phyloP scores from a whole-genome alignment of 2,888 invertebrate species.

The Drosophila helvetica region DNA sequence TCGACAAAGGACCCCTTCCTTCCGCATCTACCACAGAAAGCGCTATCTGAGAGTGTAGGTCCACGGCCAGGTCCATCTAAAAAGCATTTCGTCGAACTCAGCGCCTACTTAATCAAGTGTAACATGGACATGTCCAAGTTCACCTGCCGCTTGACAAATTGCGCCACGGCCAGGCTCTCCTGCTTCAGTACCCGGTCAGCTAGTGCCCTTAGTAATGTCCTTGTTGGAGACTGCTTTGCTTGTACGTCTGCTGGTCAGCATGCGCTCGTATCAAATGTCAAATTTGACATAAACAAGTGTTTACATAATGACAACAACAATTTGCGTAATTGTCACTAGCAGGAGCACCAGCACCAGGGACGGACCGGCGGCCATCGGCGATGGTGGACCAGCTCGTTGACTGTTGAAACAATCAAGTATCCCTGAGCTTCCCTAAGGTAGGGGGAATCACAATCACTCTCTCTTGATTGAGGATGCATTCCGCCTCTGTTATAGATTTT shows the following conservation, averaged over 20 bases:
- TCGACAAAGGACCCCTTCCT: conserved; percentile 29
- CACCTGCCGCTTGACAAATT: conserved; percentile 70
- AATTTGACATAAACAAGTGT: conserved; percentile 79
- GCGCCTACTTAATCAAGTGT: conserved; percentile 77
- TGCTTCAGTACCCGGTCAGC: conserved; percentile 3
- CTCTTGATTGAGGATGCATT: conserved; percentile 20
- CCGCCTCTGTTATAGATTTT: background rate
- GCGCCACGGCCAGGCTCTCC: conserved; percentile 14
- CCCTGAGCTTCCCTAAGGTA: background rate
- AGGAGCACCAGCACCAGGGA: conserved; percentile 7
- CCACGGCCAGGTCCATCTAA: conserved; percentile 56
- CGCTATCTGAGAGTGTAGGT: conserved; percentile 40
- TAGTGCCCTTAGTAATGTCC: conserved; percentile 11
- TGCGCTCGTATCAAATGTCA: conserved; percentile 72
- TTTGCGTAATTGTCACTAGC: conserved; percentile 75
- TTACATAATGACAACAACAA: conserved; percentile 79
- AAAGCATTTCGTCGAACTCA: conserved; percentile 77
- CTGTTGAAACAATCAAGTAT: conserved; percentile 22
- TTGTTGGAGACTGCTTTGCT: background rate
- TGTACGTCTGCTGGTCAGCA: conserved; percentile 8
- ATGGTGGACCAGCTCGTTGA: conserved; percentile 15
- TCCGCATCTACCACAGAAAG: background rate
- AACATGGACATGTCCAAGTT: conserved; percentile 71
- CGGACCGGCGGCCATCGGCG: background rate
- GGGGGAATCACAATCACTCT: conserved; percentile 6